Evolutionary conservation across 2,797 vertebrate genomes (phyloP), one percentile per base, ranked within the genome.

Genomic region (Semaprochilodus insignis): DNA sequence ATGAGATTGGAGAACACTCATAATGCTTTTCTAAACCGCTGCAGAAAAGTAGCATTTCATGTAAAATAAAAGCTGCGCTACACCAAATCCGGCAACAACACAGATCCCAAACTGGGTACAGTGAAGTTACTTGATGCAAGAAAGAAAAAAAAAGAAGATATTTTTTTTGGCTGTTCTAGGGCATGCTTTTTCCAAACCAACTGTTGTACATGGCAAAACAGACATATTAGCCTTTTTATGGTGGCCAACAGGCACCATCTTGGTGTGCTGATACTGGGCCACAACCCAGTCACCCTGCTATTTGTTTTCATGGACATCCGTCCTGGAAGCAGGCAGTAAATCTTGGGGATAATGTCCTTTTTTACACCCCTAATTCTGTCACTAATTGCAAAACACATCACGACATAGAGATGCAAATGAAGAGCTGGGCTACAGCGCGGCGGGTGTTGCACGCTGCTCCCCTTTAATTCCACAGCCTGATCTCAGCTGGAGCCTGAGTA

Each of bases 371-470:
- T 83, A 57, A 63, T 89, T 70, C 55, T 21, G 36, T 73, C 78
- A 51, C 78, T 86, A 84, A 90, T 89, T 90, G 78, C 82, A 70
- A 85, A 81, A 83, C 87, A 81, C 69, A 83, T 88, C 91, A 87
- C 85, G 83, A 85, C 83, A 87, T 85, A 86, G 77, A 65, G 23
- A 90, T 88, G 86, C 76, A 89, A 92, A 92, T 90, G 72, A 90
- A 74, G 82, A 67, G 48, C 73, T 69, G 65, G 77, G 48, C 70
- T 54, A 54, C 17, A 14, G 36, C 80, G 79, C 83, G 86, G 74
- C 44, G 55, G 83, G 81, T 73, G 74, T 82, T 87, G 52, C 76
- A 78, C 31, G 80, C 74, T 81, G 83, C 57, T 90, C 76, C 51
- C 84, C 60, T 85, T 74, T 85, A 57, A 89, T 88, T 89, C 86